Evolutionary conservation across 2,797 vertebrate genomes (phyloP).

Genomic region (Rhinogobio ventralis): DNA sequence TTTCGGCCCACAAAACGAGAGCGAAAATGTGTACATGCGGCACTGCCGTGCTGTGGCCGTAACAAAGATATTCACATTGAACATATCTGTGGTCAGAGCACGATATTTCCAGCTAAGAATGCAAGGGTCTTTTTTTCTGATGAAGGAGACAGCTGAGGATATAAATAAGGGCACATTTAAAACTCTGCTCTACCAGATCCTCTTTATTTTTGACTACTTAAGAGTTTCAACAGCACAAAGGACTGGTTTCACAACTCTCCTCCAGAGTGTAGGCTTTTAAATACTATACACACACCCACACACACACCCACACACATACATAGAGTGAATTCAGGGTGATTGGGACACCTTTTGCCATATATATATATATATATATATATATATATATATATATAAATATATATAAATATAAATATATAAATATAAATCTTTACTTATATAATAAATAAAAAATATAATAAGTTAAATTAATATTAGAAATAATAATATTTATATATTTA

Average conservation of each 20-base stretch:
- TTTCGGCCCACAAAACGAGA: neutral
- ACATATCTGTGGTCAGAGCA: conserved; percentile 80
- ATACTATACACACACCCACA: too few relatives aligned
- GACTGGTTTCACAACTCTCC: conserved; percentile 67
- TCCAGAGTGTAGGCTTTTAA: conserved; percentile 28
- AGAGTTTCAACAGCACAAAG: conserved; percentile 67
- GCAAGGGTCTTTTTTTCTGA: conserved; percentile 73
- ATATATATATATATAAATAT: too few relatives aligned
- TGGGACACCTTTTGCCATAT: too few relatives aligned
- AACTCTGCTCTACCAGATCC: conserved; percentile 76
- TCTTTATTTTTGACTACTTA: conserved; percentile 72
- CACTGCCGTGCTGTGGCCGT: conserved; percentile 60
- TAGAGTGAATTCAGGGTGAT: too few relatives aligned
- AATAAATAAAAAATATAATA: too few relatives aligned
- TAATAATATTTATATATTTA: neutral
- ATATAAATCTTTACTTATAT: too few relatives aligned
- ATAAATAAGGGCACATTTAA: conserved; percentile 83
- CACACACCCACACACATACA: too few relatives aligned
- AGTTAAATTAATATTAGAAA: neutral
- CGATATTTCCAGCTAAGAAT: conserved; percentile 84
- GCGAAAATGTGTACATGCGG: conserved; percentile 25
- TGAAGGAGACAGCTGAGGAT: conserved; percentile 85
- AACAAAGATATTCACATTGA: conserved; percentile 72
- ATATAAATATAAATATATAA: too few relatives aligned
- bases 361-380: too few relatives aligned